These are phyloP conservation scores for Metacarcinus magister DNA, from an alignment of 2,888 invertebrate species.

Conservation along the genomic window DNA sequence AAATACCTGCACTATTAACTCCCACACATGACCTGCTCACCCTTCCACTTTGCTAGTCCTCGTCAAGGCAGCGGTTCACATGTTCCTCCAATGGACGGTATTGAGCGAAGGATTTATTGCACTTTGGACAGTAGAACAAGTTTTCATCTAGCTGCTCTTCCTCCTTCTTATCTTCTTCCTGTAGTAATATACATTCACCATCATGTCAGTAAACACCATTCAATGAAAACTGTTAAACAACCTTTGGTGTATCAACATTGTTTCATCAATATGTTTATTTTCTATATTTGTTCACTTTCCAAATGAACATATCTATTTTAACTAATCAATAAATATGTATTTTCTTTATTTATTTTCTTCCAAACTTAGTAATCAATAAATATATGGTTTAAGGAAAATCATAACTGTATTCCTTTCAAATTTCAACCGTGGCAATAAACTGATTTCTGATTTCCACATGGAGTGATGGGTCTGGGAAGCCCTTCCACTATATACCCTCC, in stretches of 20 bases:
- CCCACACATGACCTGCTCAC: background rate
- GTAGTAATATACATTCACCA: background rate
- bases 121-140: slow-evolving; percentile 87
- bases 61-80: slow-evolving; percentile 86
- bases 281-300: background rate
- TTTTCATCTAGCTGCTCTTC: slow-evolving; percentile 83
- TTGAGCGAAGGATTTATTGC: slow-evolving; percentile 86
- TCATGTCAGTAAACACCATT: background rate
- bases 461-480: background rate
- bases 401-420: background rate
- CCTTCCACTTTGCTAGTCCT: slow-evolving; percentile 69
- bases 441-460: background rate
- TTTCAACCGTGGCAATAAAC: background rate
- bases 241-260: background rate
- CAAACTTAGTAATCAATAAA: background rate
- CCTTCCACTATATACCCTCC: background rate
- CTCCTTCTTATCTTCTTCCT: slow-evolving; percentile 80
- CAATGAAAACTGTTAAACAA: background rate
- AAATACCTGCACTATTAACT: background rate
- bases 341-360: background rate
- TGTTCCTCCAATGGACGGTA: slow-evolving; percentile 87
- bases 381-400: background rate
- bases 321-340: background rate
- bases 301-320: background rate
- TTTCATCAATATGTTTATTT: background rate